Percentiles rank a stretch among this genome's conserved stretches.
phyloP scores from a whole-genome alignment of 2,797 vertebrate genomes.

The Fratercula arctica region DNA sequence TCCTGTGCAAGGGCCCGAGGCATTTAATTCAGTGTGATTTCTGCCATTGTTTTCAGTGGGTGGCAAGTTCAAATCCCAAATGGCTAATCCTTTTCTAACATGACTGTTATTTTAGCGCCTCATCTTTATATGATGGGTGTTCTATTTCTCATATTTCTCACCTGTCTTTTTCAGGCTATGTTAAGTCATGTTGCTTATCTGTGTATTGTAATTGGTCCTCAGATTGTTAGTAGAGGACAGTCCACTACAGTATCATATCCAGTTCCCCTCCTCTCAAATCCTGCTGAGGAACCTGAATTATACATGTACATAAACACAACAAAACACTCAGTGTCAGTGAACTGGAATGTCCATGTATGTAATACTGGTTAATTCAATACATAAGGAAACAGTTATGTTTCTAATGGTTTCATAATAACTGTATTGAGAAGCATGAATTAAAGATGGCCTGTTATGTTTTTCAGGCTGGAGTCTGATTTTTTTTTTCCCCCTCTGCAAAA shows the following conservation, averaged over 20 bases:
- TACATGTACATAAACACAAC: not conserved
- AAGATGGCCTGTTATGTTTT: not conserved
- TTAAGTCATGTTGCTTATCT: not conserved
- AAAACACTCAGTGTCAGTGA: not conserved
- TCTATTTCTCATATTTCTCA: constrained; percentile 2
- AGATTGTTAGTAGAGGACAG: not conserved
- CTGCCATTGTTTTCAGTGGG: not conserved
- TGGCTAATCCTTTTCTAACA: not conserved
- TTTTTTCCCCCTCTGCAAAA: not conserved
- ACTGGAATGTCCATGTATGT: not conserved
- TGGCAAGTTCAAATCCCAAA: constrained; percentile 7
- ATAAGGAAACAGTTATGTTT: not conserved
- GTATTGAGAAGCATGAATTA: not conserved
- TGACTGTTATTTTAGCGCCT: not conserved
- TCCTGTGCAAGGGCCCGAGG: not conserved
- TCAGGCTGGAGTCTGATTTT: not conserved
- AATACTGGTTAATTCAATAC: not conserved
- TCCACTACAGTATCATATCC: not conserved
- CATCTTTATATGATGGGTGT: not conserved
- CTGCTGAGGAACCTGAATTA: not conserved
- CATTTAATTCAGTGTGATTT: not conserved
- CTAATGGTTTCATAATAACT: not conserved
- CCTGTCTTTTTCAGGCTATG: not conserved
- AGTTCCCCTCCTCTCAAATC: not conserved
- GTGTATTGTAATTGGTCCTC: not conserved